phyloP scores from a whole-genome alignment of 2,797 vertebrate species.

The Rhabdomys pumilio region DNA sequence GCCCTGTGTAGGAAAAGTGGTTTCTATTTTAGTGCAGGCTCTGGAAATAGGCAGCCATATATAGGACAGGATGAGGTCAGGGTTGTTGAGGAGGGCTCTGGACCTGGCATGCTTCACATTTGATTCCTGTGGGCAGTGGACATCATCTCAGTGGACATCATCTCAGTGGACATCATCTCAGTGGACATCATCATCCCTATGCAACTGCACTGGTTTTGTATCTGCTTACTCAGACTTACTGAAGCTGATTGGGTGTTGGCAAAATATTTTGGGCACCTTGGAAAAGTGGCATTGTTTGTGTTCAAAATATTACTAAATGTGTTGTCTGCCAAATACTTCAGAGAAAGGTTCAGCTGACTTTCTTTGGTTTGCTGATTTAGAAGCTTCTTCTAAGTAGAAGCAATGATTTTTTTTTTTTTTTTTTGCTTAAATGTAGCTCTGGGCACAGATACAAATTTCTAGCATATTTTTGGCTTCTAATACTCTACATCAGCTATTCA shows the following conservation, averaged over 20 bases:
- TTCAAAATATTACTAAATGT: conserved; percentile 74
- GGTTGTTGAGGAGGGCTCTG: background rate
- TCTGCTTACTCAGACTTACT: conserved; percentile 57
- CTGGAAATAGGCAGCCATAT: background rate
- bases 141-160: background rate
- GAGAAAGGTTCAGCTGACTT: conserved; percentile 55
- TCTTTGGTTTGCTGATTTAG: conserved; percentile 70
- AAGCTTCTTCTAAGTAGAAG: conserved; percentile 78
- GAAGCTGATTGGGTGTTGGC: conserved; percentile 56
- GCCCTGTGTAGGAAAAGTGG: conserved; percentile 33
- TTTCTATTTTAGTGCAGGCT: conserved; percentile 59
- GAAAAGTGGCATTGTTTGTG: conserved; percentile 63
- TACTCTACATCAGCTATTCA: conserved; percentile 77
- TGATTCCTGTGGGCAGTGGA: background rate
- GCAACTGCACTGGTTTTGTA: background rate
- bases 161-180: background rate
- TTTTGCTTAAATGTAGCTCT: conserved; percentile 83
- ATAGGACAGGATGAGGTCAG: background rate
- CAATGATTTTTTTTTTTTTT: conserved; percentile 56
- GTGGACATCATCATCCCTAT: background rate
- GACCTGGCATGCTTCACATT: background rate
- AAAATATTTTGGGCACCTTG: conserved; percentile 80
- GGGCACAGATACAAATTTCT: conserved; percentile 81
- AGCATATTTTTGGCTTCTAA: conserved; percentile 78
- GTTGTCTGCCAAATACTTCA: conserved; percentile 72